These are phyloP conservation scores for Kryphioiulus occultus DNA, from an alignment of 2,888 invertebrate genomes.

Conservation along the genomic window DNA sequence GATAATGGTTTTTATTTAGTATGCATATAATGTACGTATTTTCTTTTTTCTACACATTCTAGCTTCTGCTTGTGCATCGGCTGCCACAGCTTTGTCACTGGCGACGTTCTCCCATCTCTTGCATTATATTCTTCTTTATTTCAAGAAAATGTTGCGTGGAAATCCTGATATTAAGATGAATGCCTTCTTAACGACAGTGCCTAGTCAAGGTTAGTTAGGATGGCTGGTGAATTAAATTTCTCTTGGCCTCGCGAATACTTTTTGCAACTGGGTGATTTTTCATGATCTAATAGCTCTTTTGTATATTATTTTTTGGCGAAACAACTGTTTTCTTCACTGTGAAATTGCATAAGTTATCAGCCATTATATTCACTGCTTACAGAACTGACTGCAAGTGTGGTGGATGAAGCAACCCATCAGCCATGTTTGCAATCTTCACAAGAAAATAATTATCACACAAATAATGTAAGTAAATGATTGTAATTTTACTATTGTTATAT, in stretches of 20 bases:
- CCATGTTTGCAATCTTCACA: not conserved
- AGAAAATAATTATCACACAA: not conserved
- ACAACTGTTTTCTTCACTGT: not conserved
- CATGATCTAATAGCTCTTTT: too few relatives aligned
- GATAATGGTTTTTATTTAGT: not conserved
- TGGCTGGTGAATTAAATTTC: not conserved
- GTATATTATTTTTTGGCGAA: too few relatives aligned
- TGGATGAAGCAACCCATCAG: not conserved
- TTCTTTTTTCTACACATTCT: conserved; percentile 49
- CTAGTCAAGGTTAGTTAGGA: conserved; percentile 47
- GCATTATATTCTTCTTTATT: conserved; percentile 61
- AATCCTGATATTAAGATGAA: not conserved
- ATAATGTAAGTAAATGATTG: conserved; percentile 31
- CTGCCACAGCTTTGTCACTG: conserved; percentile 82
- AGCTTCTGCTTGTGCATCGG: conserved; percentile 80
- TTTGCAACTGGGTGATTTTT: too few relatives aligned
- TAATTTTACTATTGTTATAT: not conserved
- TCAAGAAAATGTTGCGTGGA: conserved; percentile 57
- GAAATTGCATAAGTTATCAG: not conserved
- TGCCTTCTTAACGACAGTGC: conserved; percentile 43
- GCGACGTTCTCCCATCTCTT: conserved; percentile 80
- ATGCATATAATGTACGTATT: not conserved
- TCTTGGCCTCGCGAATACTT: not conserved
- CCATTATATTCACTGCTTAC: not conserved
- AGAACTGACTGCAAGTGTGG: not conserved